Evolutionary conservation across 2,797 vertebrate genomes (phyloP), one percentile per base, ranked within the genome.

Genomic region (Triplophysa yarkandensis): DNA sequence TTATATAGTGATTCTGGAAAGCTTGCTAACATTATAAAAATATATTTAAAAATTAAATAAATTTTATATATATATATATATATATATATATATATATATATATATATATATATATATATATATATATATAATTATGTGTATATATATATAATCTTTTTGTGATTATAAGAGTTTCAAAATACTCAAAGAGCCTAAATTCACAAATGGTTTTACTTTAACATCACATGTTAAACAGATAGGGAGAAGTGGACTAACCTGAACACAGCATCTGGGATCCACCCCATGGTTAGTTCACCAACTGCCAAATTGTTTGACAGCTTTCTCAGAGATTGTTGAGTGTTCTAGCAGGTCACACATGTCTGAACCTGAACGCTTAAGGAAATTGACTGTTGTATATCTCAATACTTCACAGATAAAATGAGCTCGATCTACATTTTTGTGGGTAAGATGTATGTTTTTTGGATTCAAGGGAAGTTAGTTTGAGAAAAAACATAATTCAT

Each of bases 361-460:
- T 3, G 2, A 4, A 46, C 6, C 62, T n/a, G 14, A 4, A 23
- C 1, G 25, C 6, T 16, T 13, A 4, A 28, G 17, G 10, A 16
- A n/a, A 21, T 11, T 50, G 10, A 17, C 13, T 23, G 11, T 43
- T 44, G 28, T 28, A 13, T 19, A 57, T 28, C 14, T 19, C 10
- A n/a, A 32, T 11, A 66, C 7, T 6, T 19, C 9, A 43, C 6
- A 19, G n/a, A 8, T 6, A 30, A 65, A 4, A 28, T 14, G 2
- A 0, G 11, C 41, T 13, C 8, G 7, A 5, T 48, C 41, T 6
- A 70, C 11, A 6, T 9, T 7, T 55, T 17, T 8, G 6, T 58
- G 4, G 69, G 69, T 71, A 71, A 62, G 57, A 57, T 32, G 13
- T 14, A 4, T 23, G 2, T n/a, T 57, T 9, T 70, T 32, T 4